Percentiles rank a stretch among this genome's conserved stretches.
Conservation (phyloP, 1,140 invertebrate genomes). For the Plectrocnemia conspersa region DNA sequence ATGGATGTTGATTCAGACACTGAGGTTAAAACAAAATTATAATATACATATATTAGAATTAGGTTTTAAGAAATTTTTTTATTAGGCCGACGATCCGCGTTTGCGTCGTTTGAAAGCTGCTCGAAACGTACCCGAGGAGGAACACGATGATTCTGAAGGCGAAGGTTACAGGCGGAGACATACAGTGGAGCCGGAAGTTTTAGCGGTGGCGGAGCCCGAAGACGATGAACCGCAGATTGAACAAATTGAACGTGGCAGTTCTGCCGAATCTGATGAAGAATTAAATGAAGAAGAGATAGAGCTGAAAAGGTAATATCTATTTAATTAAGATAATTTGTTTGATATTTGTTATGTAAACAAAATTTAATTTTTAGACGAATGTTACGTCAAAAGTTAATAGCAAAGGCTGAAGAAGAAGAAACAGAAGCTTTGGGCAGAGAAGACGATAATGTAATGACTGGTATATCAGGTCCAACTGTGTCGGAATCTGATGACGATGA, state of each 20-base stretch:
- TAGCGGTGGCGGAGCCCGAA: slow-evolving; percentile 3
- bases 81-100: slow-evolving; percentile 69
- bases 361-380: slow-evolving; percentile 22
- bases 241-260: slow-evolving; percentile 36
- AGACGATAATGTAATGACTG: slow-evolving; percentile 66
- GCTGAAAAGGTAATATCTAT: slow-evolving; percentile 62
- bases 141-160: slow-evolving; percentile 57
- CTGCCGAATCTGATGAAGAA: slow-evolving; percentile 66
- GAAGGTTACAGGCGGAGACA: slow-evolving; percentile 38
- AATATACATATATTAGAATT: background rate
- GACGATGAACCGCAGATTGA: slow-evolving; percentile 9
- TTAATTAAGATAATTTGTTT: background rate
- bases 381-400: slow-evolving; percentile 39
- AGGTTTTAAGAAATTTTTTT: slow-evolving; percentile 1
- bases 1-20: slow-evolving; percentile 43
- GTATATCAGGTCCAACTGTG: slow-evolving; percentile 58
- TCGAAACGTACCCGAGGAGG: slow-evolving; percentile 48
- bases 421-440: slow-evolving; percentile 74
- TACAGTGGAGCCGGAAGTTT: slow-evolving; percentile 26
- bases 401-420: slow-evolving; percentile 64
- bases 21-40: slow-evolving; percentile 38
- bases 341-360: background rate
- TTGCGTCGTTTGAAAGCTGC: slow-evolving; percentile 58
- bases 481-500: slow-evolving; percentile 56
- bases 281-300: slow-evolving; percentile 76